Evolutionary conservation across 2,113 vertebrate species (phyloP), one percentile per base, ranked within the genome.

Genomic region (Syngnathus typhle): DNA sequence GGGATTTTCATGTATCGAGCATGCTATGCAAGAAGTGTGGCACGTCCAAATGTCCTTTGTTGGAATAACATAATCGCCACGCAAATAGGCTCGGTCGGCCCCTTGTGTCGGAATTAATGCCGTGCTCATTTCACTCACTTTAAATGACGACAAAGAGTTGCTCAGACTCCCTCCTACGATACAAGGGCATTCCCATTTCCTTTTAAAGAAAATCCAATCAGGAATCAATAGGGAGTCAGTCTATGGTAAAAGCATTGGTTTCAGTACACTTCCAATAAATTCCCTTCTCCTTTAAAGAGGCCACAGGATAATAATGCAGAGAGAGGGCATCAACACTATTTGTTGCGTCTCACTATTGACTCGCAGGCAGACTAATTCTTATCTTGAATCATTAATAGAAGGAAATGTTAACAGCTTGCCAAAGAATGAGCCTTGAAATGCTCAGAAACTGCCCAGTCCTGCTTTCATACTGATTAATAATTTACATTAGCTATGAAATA

Each of bases 401-500:
- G 65, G 54, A 80, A 83, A 81, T 58, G 61, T 75, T 76, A 71
- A 62, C 64, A 64, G 65, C 71, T 47, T 69, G 68, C 52, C 67
- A 79, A 74, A 76, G 73, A 71, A 63, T 46, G 44, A 69, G 69
- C 72, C 63, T 47, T n/a, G 49, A 74, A 68, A 68, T 64, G 75
- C 71, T 56, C 5, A 51, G 70, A 68, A 76, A 71, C 63, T 65
- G 66, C 65, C 55, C 60, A 60, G 59, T 60, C 68, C 70, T 63
- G 69, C 27, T 70, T 75, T 71, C 43, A 55, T 63, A 7, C 68
- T 46, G 60, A 70, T 85, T 46, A 70, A 78, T 81, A 68, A 81
- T 84, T 84, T 60, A 82, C 39, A 44, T 72, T 77, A 68, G 58
- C 46, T 66, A 1, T 85, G 56, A 80, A 83, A 79, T 67, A 79